phyloP scores from a whole-genome alignment of 2,113 vertebrate genomes.

The Lepidothrix coronata region DNA sequence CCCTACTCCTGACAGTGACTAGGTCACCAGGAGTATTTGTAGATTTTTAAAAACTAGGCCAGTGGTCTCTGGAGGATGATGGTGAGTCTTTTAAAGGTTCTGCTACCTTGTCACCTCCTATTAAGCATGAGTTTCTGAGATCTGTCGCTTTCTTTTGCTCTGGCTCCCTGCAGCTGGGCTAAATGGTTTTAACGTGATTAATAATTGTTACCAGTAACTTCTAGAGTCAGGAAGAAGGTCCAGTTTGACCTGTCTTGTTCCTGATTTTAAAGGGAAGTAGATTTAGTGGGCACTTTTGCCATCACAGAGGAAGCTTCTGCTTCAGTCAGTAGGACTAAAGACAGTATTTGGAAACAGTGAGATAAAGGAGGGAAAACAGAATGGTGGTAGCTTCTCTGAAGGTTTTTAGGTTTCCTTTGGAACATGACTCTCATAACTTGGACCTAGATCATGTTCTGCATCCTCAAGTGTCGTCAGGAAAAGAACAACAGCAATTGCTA shows the following conservation, averaged over 20 bases:
- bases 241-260: not conserved
- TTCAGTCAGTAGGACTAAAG: not conserved
- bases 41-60: constrained; percentile 61
- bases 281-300: not conserved
- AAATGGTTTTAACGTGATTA: constrained; percentile 7
- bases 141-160: constrained; percentile 31
- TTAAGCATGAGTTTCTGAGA: constrained; percentile 41
- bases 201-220: not conserved
- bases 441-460: not conserved
- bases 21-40: constrained; percentile 52
- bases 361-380: not conserved
- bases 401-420: not conserved
- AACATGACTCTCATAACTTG: not conserved
- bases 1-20: constrained; percentile 24
- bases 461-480: not conserved
- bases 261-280: not conserved
- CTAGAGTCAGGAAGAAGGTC: not conserved
- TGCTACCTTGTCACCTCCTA: constrained; percentile 61
- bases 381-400: not conserved
- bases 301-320: not conserved
- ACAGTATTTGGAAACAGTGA: not conserved
- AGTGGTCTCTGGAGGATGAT: constrained; percentile 49
- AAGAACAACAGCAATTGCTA: not conserved
- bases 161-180: not conserved
- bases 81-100: constrained; percentile 65